Percentiles rank a stretch among this genome's conserved stretches.
Conservation (phyloP, 2,797 vertebrate species). For the Myotis vivesi region DNA sequence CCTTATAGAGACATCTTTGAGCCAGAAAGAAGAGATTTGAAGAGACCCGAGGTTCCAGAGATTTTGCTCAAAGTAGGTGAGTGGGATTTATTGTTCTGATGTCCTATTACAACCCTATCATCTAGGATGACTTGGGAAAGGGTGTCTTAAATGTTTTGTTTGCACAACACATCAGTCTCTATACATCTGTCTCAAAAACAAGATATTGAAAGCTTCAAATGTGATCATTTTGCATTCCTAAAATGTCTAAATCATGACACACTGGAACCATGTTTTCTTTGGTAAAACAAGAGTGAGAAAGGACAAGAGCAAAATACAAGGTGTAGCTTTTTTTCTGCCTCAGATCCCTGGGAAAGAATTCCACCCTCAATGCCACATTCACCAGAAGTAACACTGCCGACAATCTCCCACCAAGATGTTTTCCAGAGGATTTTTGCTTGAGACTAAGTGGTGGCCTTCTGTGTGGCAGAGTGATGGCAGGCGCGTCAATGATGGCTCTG, state of each 20-base stretch:
- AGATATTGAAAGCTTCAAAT: neutral
- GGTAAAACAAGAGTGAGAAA: neutral
- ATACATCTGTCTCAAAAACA: neutral
- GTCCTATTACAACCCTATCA: neutral
- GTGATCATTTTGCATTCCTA: neutral
- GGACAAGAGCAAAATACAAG: neutral
- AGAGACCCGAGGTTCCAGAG: neutral
- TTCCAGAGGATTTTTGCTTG: neutral
- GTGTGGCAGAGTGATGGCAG: neutral
- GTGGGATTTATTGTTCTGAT: neutral
- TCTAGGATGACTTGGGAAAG: neutral
- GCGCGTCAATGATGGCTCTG: rapidly evolving
- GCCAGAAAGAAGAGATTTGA: neutral
- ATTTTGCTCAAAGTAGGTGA: neutral
- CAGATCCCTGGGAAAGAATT: neutral
- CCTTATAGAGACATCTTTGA: neutral
- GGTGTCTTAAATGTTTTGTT: neutral
- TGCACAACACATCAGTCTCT: neutral
- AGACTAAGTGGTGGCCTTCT: neutral
- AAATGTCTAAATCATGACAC: neutral
- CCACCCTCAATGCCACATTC: neutral
- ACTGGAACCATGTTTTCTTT: neutral
- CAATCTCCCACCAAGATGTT: neutral
- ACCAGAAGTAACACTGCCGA: too few relatives aligned
- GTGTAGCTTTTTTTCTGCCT: neutral